Evolutionary conservation across 2,888 invertebrate genomes (phyloP).

Genomic region (Coelinius sp.): DNA sequence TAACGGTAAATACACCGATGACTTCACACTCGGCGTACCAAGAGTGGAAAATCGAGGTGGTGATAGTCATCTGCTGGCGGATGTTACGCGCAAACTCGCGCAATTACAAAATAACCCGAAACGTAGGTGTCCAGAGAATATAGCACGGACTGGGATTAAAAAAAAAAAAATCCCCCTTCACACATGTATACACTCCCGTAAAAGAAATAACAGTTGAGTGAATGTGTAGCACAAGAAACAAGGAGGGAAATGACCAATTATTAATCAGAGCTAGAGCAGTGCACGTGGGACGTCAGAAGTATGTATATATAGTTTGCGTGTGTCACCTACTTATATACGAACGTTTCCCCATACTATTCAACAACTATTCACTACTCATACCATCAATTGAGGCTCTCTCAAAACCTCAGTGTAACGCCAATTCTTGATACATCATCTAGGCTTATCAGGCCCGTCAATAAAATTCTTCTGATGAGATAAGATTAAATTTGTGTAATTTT

Average conservation of each 20-base stretch:
- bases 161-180: not conserved
- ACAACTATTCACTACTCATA: constrained; percentile 33
- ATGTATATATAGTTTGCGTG: constrained; percentile 27
- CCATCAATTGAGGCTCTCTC: constrained; percentile 25
- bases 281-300: constrained; percentile 47
- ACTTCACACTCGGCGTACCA: not conserved
- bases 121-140: constrained; percentile 23
- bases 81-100: constrained; percentile 45
- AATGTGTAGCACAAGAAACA: not conserved
- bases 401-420: constrained; percentile 9
- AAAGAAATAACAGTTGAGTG: not conserved
- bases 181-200: not conserved
- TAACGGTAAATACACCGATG: constrained; percentile 16
- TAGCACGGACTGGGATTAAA: constrained; percentile 19
- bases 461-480: not conserved
- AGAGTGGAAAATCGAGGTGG: constrained; percentile 27
- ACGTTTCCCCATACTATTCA: constrained; percentile 43
- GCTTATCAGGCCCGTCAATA: not conserved
- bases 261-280: constrained; percentile 45
- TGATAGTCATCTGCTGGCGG: constrained; percentile 38
- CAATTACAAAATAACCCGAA: constrained; percentile 44
- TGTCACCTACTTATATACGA: constrained; percentile 34
- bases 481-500: not conserved
- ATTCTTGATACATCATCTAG: not conserved
- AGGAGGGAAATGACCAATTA: constrained; percentile 56